These are phyloP conservation scores for Tribolium freemani DNA, from an alignment of 2,888 invertebrate species.

Conservation along the genomic window DNA sequence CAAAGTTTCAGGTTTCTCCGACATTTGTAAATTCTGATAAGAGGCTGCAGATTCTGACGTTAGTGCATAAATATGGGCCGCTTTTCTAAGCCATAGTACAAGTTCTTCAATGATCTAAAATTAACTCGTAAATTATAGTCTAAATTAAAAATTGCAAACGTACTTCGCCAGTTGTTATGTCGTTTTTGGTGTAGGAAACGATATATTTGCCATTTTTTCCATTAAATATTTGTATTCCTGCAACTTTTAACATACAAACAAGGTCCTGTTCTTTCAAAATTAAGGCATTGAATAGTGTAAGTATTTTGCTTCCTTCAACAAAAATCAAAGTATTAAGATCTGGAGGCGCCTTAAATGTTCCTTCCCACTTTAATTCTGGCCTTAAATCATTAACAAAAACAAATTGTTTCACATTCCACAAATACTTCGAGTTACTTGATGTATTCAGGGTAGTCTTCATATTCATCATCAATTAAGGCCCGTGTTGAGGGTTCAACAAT, in stretches of 20 bases:
- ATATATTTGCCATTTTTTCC: slow-evolving; percentile 48
- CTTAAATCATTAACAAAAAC: slow-evolving; percentile 35
- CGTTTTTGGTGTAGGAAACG: slow-evolving; percentile 48
- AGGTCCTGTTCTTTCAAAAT: slow-evolving; percentile 40
- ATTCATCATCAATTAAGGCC: slow-evolving; percentile 63
- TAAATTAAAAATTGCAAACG: background rate
- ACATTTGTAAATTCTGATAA: slow-evolving; percentile 56
- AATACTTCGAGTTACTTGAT: slow-evolving; percentile 47
- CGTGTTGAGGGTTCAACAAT: slow-evolving; percentile 65
- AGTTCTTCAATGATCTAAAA: slow-evolving; percentile 61
- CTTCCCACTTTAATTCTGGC: slow-evolving; percentile 51
- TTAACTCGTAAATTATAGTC: background rate
- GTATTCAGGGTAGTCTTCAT: slow-evolving; percentile 58
- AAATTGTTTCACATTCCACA: background rate
- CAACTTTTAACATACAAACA: slow-evolving; percentile 43
- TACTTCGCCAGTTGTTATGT: slow-evolving; percentile 56
- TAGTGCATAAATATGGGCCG: slow-evolving; percentile 57
- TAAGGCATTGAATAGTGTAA: slow-evolving; percentile 45
- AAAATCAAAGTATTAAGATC: slow-evolving; percentile 52
- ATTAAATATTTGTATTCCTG: slow-evolving; percentile 50
- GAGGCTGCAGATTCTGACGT: slow-evolving; percentile 57
- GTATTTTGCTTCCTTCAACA: slow-evolving; percentile 50
- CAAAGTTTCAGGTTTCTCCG: slow-evolving; percentile 53
- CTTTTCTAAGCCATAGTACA: slow-evolving; percentile 56
- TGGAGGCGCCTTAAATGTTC: slow-evolving; percentile 43